phyloP scores from a whole-genome alignment of 2,797 vertebrate species.

The Alauda arvensis region DNA sequence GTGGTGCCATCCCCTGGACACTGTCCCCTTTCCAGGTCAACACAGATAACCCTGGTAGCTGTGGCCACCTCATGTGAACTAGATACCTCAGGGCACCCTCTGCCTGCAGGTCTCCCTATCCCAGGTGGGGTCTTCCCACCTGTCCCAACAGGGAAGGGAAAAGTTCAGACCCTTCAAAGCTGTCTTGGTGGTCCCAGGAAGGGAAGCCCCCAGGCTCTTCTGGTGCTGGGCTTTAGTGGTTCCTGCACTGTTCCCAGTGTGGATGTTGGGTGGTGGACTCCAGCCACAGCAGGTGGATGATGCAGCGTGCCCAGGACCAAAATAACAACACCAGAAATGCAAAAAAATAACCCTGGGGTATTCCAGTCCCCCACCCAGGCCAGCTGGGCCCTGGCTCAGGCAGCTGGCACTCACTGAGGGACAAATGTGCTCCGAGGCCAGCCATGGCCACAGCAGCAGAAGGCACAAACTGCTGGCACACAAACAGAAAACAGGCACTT shows the following conservation, averaged over 20 bases:
- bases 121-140: neutral
- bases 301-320: neutral
- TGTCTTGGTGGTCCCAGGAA: neutral
- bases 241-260: fast-evolving
- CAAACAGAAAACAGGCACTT: neutral
- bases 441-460: fast-evolving
- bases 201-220: neutral
- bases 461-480: neutral
- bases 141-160: neutral
- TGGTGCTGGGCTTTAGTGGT: neutral
- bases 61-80: fast-evolving
- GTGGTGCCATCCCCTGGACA: neutral
- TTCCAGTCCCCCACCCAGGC: neutral
- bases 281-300: fast-evolving
- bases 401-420: fast-evolving
- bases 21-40: fast-evolving
- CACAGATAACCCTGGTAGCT: neutral
- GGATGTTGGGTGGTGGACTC: neutral
- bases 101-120: too few species aligned
- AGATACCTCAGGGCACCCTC: neutral
- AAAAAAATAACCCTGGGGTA: neutral
- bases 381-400: neutral
- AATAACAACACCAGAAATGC: neutral
- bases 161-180: neutral
- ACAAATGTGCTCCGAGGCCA: neutral